These are phyloP conservation scores for Hemicentrotus pulcherrimus DNA, from an alignment of 35 echinoderm and acorn worm genomes.

Conservation along the genomic window DNA sequence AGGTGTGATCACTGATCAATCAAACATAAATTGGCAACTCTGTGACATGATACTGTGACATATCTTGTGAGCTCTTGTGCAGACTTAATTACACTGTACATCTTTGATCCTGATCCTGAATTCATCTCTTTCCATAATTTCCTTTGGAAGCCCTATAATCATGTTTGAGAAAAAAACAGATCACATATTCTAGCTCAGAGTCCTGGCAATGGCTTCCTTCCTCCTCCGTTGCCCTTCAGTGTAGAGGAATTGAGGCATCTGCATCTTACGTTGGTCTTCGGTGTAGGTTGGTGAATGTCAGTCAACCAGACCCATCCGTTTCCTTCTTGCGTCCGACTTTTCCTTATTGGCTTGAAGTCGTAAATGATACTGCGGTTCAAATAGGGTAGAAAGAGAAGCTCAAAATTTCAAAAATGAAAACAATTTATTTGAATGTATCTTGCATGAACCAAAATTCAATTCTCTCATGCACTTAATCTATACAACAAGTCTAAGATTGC, in stretches of 20 bases:
- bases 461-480: too few relatives aligned
- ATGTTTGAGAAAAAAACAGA: background rate
- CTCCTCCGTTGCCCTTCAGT: background rate
- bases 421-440: background rate
- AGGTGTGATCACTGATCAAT: too few relatives aligned
- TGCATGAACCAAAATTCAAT: background rate
- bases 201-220: background rate
- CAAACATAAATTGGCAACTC: too few relatives aligned
- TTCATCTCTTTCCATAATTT: too few relatives aligned
- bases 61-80: too few relatives aligned
- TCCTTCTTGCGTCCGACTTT: slow-evolving; percentile 45
- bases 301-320: slow-evolving; percentile 49
- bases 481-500: too few relatives aligned
- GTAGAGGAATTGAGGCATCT: background rate
- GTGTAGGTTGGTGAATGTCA: background rate
- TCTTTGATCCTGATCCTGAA: too few relatives aligned
- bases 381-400: background rate
- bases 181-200: background rate
- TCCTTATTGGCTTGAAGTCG: slow-evolving; percentile 49
- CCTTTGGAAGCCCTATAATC: background rate
- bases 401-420: background rate
- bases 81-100: too few relatives aligned
- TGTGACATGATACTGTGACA: too few relatives aligned
- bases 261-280: background rate
- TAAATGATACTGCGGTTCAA: slow-evolving; percentile 33